These are phyloP conservation scores for Meiosimyza platycephala DNA, from an alignment of 2,888 invertebrate genomes.

Conservation along the genomic window DNA sequence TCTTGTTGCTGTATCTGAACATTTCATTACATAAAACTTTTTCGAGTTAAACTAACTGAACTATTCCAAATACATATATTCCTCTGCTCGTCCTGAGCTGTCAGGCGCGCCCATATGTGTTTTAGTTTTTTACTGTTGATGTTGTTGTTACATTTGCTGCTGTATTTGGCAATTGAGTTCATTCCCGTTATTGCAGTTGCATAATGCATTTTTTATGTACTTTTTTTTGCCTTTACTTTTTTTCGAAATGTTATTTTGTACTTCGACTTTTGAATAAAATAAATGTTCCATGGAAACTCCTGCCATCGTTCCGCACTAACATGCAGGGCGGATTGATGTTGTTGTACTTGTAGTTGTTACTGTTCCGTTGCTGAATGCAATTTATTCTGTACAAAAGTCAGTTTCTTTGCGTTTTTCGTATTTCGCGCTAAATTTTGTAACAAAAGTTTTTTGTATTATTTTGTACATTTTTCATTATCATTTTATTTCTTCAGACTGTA, in stretches of 20 bases:
- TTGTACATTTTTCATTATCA: not conserved
- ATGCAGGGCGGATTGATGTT: not conserved
- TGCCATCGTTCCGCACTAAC: conserved; percentile 12
- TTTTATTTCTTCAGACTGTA: not conserved
- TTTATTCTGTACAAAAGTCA: conserved; percentile 34
- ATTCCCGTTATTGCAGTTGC: conserved; percentile 32
- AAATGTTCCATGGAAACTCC: conserved; percentile 31
- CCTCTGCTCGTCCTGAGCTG: not conserved
- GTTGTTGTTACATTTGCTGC: conserved; percentile 11
- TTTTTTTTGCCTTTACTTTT: not conserved
- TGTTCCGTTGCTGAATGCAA: conserved; percentile 33
- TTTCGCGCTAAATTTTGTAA: conserved; percentile 21
- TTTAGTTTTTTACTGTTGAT: not conserved
- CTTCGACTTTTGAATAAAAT: conserved; percentile 38
- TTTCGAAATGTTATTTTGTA: conserved; percentile 25
- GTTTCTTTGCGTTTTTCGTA: conserved; percentile 23
- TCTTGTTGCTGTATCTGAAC: too few species aligned
- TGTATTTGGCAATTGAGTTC: conserved; percentile 27
- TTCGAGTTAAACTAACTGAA: too few species aligned
- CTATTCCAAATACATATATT: too few species aligned
- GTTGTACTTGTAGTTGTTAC: conserved; percentile 6
- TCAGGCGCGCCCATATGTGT: too few species aligned
- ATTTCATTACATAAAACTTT: too few species aligned
- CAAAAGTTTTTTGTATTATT: conserved; percentile 13
- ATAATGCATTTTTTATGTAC: conserved; percentile 22